Conservation (phyloP, 1,140 invertebrate genomes). For the Drosophila tropicalis region DNA sequence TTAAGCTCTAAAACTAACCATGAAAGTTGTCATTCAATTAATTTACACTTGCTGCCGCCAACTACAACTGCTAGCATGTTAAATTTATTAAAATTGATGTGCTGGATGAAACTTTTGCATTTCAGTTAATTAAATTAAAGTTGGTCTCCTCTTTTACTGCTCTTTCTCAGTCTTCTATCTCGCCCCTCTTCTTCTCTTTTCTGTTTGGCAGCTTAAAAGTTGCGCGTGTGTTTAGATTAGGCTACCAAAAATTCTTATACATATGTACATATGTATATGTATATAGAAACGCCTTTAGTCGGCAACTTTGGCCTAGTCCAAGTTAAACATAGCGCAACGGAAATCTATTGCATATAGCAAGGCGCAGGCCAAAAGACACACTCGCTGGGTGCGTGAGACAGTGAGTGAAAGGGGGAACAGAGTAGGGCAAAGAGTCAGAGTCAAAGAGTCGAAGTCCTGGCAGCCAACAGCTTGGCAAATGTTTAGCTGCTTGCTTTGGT, state of each 20-base stretch:
- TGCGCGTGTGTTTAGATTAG: slow-evolving; percentile 33
- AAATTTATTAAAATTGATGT: slow-evolving; percentile 10
- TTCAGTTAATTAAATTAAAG: slow-evolving; percentile 72
- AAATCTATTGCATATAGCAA: slow-evolving; percentile 46
- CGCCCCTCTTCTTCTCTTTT: not conserved
- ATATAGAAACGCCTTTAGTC: slow-evolving; percentile 8
- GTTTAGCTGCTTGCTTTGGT: slow-evolving; percentile 61
- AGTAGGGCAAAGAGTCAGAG: slow-evolving; percentile 17
- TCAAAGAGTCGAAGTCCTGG: slow-evolving; percentile 17
- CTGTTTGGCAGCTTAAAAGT: slow-evolving; percentile 18
- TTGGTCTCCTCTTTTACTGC: slow-evolving; percentile 26
- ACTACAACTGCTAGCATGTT: not conserved
- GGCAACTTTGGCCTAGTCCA: slow-evolving; percentile 16
- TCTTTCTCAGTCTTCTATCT: too few relatives aligned
- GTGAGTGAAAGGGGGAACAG: not conserved
- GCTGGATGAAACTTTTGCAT: slow-evolving; percentile 6
- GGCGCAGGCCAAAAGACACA: slow-evolving; percentile 25
- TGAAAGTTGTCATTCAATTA: too few relatives aligned
- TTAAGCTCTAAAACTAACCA: too few relatives aligned
- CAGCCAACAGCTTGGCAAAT: slow-evolving; percentile 69
- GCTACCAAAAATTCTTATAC: slow-evolving; percentile 39
- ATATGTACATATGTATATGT: not conserved
- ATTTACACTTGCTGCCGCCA: too few relatives aligned
- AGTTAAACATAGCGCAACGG: slow-evolving; percentile 46
- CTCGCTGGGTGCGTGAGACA: not conserved